phyloP scores from a whole-genome alignment of 2,888 invertebrate species.

The Leistus spinibarbis region DNA sequence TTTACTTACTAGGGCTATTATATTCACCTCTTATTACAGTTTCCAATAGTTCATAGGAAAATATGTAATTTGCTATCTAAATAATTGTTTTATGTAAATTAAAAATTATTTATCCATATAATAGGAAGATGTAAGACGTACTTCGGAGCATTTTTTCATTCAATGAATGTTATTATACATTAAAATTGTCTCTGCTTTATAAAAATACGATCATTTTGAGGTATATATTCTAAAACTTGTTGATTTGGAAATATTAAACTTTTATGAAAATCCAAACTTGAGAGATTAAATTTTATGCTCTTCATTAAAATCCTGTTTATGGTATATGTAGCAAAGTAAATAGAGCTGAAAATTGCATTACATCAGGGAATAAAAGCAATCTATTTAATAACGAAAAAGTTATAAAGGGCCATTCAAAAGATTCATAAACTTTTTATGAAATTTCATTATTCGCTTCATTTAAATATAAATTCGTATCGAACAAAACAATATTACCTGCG shows the following conservation, averaged over 20 bases:
- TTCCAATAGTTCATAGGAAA: no score
- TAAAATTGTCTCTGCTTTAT: neutral
- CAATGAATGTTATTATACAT: no score
- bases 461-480: neutral
- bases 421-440: neutral
- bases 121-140: no score
- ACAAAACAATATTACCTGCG: neutral
- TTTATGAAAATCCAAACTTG: neutral
- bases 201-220: neutral
- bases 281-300: neutral
- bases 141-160: no score
- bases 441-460: neutral
- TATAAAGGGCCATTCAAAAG: neutral
- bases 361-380: neutral
- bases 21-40: no score
- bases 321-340: neutral
- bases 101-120: no score
- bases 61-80: no score
- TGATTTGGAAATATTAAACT: neutral
- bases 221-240: neutral
- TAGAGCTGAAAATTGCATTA: neutral
- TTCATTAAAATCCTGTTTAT: neutral
- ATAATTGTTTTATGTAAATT: no score
- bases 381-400: neutral
- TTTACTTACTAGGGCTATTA: no score